These are phyloP conservation scores for Cettia cetti DNA, from an alignment of 2,113 vertebrate species.

Conservation along the genomic window DNA sequence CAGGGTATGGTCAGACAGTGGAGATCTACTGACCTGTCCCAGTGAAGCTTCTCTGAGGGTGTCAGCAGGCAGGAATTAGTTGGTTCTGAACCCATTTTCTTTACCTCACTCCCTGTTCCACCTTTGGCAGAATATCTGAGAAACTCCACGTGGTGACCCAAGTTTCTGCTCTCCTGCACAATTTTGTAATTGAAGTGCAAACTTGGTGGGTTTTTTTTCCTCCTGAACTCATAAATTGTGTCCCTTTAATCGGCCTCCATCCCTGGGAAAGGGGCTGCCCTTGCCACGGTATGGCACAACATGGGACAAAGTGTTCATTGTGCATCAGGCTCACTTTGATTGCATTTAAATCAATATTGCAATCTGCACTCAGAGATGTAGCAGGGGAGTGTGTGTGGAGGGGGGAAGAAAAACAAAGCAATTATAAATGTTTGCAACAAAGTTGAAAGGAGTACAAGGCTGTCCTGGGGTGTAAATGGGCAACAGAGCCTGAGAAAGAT, in stretches of 20 bases:
- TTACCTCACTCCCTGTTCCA: background rate
- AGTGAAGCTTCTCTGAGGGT: background rate
- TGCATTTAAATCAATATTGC: background rate
- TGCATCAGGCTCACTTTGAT: background rate
- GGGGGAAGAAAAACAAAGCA: background rate
- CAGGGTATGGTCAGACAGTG: background rate
- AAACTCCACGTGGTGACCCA: background rate
- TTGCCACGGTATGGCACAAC: background rate
- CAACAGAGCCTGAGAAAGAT: background rate
- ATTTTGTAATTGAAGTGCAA: background rate
- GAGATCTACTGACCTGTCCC: accelerated
- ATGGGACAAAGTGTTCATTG: background rate
- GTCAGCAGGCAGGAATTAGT: background rate
- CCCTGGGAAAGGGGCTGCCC: background rate
- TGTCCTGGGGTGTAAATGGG: background rate
- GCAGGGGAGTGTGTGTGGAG: background rate
- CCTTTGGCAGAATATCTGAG: background rate
- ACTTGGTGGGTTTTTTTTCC: background rate
- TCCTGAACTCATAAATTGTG: background rate
- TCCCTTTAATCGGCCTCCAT: background rate
- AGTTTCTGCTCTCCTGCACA: background rate
- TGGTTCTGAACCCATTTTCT: background rate
- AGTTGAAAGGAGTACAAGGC: background rate
- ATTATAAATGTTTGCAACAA: background rate
- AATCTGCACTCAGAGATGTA: background rate